Evolutionary conservation across 2,888 invertebrate genomes (phyloP).

Genomic region (Mesorhabditis belari): DNA sequence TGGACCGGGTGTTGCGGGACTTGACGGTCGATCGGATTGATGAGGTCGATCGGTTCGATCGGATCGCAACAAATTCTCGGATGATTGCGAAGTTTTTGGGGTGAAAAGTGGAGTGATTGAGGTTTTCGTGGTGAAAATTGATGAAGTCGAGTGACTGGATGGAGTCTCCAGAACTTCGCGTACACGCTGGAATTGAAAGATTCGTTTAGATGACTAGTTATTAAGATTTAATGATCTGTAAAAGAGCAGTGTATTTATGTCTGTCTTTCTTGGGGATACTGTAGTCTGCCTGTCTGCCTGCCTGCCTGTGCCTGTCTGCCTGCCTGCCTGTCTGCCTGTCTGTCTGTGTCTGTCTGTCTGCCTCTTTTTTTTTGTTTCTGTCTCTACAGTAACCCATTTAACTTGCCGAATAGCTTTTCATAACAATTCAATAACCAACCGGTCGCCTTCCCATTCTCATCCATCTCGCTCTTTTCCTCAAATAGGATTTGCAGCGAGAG

Average conservation of each 20-base stretch:
- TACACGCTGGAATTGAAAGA: not conserved
- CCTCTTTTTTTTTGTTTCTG: conserved; percentile 6
- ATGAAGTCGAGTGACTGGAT: not conserved
- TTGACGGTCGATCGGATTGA: not conserved
- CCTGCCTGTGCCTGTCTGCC: not conserved
- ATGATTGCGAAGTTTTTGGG: not conserved
- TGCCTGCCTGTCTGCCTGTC: not conserved
- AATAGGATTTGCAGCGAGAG: not conserved
- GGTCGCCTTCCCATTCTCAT: not conserved
- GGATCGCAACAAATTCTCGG: not conserved
- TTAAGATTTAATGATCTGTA: not conserved
- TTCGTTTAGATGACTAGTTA: not conserved
- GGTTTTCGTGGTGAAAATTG: not conserved
- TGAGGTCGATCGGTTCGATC: not conserved
- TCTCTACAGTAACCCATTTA: conserved; percentile 16
- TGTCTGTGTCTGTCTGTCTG: conserved; percentile 10
- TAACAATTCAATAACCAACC: not conserved
- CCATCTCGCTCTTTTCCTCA: not conserved
- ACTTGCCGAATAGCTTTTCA: conserved; percentile 18
- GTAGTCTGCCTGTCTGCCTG: not conserved
- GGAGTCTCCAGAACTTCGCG: not conserved
- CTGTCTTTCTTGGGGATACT: not conserved
- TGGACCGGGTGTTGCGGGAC: not conserved
- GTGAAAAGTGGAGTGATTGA: not conserved
- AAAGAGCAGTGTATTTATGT: not conserved